These are phyloP conservation scores for Picathartes gymnocephalus DNA, from an alignment of 2,113 vertebrate genomes.

Conservation along the genomic window DNA sequence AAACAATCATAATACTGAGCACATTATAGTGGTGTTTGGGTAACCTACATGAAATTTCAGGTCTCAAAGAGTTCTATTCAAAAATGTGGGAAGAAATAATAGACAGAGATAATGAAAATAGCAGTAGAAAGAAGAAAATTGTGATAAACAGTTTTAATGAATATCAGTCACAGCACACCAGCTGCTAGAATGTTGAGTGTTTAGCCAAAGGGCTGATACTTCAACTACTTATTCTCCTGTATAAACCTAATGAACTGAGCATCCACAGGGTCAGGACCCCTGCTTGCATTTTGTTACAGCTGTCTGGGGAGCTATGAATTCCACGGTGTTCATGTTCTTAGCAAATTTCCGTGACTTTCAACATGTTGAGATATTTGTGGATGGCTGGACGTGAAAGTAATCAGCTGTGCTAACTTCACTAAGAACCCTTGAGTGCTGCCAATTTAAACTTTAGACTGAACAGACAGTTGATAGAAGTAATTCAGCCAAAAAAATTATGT, in stretches of 20 bases:
- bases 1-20: not conserved
- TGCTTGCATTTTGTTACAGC: not conserved
- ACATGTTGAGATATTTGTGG: constrained; percentile 1
- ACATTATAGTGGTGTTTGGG: not conserved
- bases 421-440: not conserved
- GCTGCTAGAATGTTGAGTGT: not conserved
- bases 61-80: not conserved
- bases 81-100: not conserved
- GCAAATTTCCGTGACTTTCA: constrained; percentile 14
- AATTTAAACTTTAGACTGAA: constrained; percentile 21
- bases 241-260: not conserved
- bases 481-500: not conserved
- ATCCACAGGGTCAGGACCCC: not conserved
- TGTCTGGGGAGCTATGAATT: constrained; percentile 5
- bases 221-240: not conserved
- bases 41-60: not conserved
- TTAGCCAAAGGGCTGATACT: not conserved
- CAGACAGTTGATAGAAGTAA: not conserved
- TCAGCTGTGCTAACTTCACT: constrained; percentile 9
- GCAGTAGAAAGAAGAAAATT: not conserved
- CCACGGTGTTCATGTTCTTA: not conserved
- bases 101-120: not conserved
- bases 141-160: not conserved
- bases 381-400: not conserved
- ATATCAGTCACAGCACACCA: not conserved